Percentiles rank a stretch among this genome's conserved stretches.
Evolutionary conservation across 2,113 vertebrate genomes (phyloP).

Genomic region (Stictonetta naevosa): DNA sequence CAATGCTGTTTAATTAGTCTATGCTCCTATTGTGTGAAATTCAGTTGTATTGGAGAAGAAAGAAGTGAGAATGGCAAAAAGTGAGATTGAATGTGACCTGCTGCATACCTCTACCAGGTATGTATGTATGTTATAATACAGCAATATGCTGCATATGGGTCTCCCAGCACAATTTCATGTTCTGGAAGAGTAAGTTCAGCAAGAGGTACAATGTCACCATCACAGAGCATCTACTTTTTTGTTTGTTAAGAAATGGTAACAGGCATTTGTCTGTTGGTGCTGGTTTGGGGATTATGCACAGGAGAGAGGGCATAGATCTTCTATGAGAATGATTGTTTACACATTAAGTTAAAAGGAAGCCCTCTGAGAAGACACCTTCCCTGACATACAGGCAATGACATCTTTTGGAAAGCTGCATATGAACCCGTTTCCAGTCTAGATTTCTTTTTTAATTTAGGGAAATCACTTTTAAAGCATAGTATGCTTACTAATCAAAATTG

Average conservation of each 20-base stretch:
- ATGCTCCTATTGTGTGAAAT: background rate
- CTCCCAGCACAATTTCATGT: background rate
- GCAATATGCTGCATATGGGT: accelerated
- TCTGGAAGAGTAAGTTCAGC: background rate
- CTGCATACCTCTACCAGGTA: background rate
- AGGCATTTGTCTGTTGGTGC: background rate
- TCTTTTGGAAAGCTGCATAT: background rate
- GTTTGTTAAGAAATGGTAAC: background rate
- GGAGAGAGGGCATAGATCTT: accelerated
- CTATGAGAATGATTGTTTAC: background rate
- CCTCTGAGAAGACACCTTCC: background rate
- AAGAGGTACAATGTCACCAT: too few species aligned
- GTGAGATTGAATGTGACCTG: background rate
- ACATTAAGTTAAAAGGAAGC: background rate
- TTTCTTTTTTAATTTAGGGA: background rate
- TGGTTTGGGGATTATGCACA: background rate
- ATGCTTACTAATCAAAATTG: background rate
- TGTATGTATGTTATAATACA: accelerated
- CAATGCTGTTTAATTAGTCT: background rate
- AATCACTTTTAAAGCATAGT: background rate
- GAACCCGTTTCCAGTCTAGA: accelerated
- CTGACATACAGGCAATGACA: too few species aligned
- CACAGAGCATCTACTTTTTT: too few species aligned
- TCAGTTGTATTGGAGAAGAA: background rate
- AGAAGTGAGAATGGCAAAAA: background rate